A percentile compares a stretch with the other conserved stretches of the same genome.
These are phyloP conservation scores for Pseudomyrmex concolor DNA, from an alignment of 1,140 invertebrate genomes.

Conservation along the genomic window DNA sequence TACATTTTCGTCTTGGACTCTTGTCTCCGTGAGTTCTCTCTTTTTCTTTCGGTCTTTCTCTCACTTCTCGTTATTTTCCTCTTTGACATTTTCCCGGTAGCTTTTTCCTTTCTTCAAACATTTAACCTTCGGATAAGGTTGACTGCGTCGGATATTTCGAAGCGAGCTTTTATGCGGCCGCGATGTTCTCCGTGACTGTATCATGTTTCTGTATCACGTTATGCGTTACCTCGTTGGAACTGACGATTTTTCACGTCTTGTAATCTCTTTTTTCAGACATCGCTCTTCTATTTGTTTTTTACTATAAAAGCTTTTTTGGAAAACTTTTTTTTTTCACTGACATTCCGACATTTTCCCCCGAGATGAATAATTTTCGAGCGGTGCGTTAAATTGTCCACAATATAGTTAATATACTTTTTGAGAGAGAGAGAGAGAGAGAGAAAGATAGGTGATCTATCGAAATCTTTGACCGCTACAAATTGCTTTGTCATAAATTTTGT, in stretches of 20 bases:
- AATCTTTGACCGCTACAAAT: too few species aligned
- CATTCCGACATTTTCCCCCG: neutral
- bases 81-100: neutral
- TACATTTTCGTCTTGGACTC: neutral
- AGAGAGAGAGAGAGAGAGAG: too few species aligned
- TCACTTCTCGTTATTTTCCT: neutral
- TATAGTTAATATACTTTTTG: neutral
- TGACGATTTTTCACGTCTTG: neutral
- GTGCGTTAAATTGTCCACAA: neutral
- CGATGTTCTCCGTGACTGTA: slow-evolving; percentile 49
- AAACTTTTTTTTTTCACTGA: neutral
- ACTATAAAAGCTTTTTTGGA: neutral
- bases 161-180: slow-evolving; percentile 24
- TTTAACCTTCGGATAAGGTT: slow-evolving; percentile 52
- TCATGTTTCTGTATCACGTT: neutral
- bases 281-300: slow-evolving; percentile 7
- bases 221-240: slow-evolving; percentile 28
- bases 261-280: slow-evolving; percentile 10
- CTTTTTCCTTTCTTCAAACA: neutral
- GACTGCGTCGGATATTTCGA: slow-evolving; percentile 53
- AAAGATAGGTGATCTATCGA: too few species aligned
- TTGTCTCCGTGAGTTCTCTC: neutral
- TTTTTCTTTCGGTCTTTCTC: neutral
- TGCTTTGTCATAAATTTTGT: too few species aligned
- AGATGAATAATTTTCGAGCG: neutral